Conservation (phyloP, 2,888 invertebrate species). For the Cheilosia urbana region DNA sequence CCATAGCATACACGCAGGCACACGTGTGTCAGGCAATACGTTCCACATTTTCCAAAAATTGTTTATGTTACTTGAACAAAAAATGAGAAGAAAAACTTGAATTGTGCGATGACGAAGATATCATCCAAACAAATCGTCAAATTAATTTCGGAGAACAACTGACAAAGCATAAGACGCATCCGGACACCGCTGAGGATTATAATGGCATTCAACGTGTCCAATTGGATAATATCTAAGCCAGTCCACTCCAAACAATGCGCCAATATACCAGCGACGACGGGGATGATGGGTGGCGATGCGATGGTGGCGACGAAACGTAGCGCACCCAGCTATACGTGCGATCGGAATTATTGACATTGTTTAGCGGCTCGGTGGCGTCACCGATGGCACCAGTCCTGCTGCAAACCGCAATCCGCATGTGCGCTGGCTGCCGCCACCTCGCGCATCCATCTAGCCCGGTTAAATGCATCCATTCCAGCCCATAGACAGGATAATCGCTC, state of each 20-base stretch:
- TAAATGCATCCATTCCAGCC: constrained; percentile 38
- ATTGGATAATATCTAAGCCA: constrained; percentile 32
- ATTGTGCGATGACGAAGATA: constrained; percentile 51
- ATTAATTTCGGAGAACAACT: constrained; percentile 51
- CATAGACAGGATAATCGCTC: constrained; percentile 65
- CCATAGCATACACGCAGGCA: constrained; percentile 4
- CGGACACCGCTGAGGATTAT: constrained; percentile 49
- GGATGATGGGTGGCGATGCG: constrained; percentile 44
- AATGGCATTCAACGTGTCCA: constrained; percentile 73
- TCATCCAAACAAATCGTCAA: constrained; percentile 72
- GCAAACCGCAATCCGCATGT: constrained; percentile 73
- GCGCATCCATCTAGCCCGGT: constrained; percentile 51
- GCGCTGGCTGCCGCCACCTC: constrained; percentile 77
- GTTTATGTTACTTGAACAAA: constrained; percentile 50
- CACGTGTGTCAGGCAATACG: constrained; percentile 68
- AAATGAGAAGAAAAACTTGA: constrained; percentile 25
- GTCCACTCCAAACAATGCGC: constrained; percentile 65
- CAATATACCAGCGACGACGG: constrained; percentile 34
- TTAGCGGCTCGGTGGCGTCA: constrained; percentile 72
- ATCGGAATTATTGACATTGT: constrained; percentile 72
- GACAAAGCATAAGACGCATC: constrained; percentile 37
- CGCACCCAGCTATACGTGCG: constrained; percentile 10
- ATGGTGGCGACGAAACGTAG: constrained; percentile 36
- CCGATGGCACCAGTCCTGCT: constrained; percentile 45
- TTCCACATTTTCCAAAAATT: constrained; percentile 62